Conservation (phyloP, 2,113 vertebrate species). For the Beaufortia kweichowensis region DNA sequence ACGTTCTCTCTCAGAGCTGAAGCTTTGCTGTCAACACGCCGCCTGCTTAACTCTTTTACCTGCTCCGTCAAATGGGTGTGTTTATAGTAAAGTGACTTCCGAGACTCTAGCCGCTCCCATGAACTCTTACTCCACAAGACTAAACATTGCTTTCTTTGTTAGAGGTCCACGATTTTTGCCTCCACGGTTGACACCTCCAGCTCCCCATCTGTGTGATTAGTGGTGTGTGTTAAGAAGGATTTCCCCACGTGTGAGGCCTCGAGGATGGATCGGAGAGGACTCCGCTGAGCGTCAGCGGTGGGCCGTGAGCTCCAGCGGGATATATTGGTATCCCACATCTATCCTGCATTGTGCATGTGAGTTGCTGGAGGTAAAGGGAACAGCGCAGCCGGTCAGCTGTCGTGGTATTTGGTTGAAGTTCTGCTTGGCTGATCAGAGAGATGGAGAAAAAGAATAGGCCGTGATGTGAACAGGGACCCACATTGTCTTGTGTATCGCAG, state of each 20-base stretch:
- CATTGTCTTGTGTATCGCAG: constrained; percentile 40
- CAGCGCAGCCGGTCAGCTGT: constrained; percentile 35
- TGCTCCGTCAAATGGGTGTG: constrained; percentile 4
- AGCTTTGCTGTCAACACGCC: background rate
- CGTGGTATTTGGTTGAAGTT: constrained; percentile 43
- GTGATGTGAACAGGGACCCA: constrained; percentile 31
- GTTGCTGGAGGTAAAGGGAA: background rate
- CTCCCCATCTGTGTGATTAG: constrained; percentile 44
- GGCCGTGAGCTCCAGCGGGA: constrained; percentile 31
- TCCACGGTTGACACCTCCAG: constrained; percentile 32
- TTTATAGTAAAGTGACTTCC: constrained; percentile 33
- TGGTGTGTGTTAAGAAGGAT: constrained; percentile 51
- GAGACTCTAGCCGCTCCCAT: constrained; percentile 13
- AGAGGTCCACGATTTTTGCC: constrained; percentile 25
- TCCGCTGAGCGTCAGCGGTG: constrained; percentile 25
- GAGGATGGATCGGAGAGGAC: constrained; percentile 35
- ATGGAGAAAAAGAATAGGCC: constrained; percentile 26
- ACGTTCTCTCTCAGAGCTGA: background rate
- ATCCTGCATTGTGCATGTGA: constrained; percentile 38
- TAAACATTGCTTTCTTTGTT: constrained; percentile 52
- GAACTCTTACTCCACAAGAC: constrained; percentile 34
- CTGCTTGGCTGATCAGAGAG: constrained; percentile 47
- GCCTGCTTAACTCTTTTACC: background rate
- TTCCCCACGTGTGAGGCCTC: constrained; percentile 43
- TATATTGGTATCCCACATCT: constrained; percentile 18